Conservation (phyloP, 2,888 invertebrate species). For the Clitarchus hookeri region DNA sequence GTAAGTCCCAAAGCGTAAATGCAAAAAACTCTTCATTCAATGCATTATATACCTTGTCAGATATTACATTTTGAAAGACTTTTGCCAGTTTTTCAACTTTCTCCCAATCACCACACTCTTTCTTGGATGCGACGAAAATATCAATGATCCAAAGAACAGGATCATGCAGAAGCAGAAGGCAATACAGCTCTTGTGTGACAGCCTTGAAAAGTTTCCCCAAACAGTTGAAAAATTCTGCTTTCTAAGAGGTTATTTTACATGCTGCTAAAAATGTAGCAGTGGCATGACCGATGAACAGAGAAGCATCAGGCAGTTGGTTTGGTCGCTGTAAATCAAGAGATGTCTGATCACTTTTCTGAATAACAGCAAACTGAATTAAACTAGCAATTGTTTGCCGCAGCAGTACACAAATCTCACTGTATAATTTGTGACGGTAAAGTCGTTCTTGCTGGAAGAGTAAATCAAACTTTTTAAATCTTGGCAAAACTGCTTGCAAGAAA, state of each 20-base stretch:
- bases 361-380: constrained; percentile 15
- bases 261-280: not conserved
- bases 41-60: not conserved
- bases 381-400: constrained; percentile 23
- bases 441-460: constrained; percentile 12
- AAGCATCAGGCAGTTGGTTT: constrained; percentile 15
- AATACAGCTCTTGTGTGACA: not conserved
- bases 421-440: constrained; percentile 18
- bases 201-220: not conserved
- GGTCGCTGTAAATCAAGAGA: not conserved
- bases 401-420: not conserved
- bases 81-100: not conserved
- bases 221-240: not conserved
- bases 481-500: too few species aligned
- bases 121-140: not conserved
- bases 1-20: not conserved
- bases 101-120: constrained; percentile 26
- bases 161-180: not conserved
- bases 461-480: not conserved
- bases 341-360: constrained; percentile 12
- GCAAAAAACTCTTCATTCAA: not conserved
- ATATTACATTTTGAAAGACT: constrained; percentile 15
- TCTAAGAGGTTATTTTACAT: not conserved
- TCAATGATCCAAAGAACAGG: not conserved
- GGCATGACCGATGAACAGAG: constrained; percentile 10